Conservation (phyloP, 1,140 invertebrate species). For the Brachionus calyciflorus region DNA sequence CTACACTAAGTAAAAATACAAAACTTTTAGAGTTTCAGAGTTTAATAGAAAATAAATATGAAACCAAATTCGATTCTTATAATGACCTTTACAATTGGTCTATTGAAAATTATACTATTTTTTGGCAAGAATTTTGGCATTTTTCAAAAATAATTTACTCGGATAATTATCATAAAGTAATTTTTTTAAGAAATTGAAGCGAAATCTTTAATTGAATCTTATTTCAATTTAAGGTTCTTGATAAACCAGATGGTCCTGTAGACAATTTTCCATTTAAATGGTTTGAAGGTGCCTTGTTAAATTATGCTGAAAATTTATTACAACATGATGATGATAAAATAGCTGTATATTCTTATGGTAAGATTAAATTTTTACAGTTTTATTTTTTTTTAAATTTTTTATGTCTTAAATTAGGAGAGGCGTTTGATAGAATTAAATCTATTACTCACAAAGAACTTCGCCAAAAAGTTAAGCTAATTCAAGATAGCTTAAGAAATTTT, state of each 20-base stretch:
- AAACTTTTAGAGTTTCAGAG: slow-evolving; percentile 44
- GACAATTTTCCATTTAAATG: slow-evolving; percentile 61
- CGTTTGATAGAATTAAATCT: slow-evolving; percentile 51
- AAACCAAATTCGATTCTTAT: slow-evolving; percentile 51
- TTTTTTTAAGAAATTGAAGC: no score
- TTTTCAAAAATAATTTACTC: slow-evolving; percentile 58
- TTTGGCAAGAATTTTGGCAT: slow-evolving; percentile 62
- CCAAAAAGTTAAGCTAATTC: slow-evolving; percentile 57
- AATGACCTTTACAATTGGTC: slow-evolving; percentile 62
- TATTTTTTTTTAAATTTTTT: slow-evolving; percentile 49
- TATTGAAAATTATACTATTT: slow-evolving; percentile 60
- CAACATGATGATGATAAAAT: slow-evolving; percentile 54
- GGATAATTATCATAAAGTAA: slow-evolving; percentile 56
- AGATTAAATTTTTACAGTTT: slow-evolving; percentile 3
- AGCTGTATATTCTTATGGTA: slow-evolving; percentile 62
- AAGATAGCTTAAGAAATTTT: slow-evolving; percentile 58
- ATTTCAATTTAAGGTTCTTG: slow-evolving; percentile 46
- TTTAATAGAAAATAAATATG: slow-evolving; percentile 48
- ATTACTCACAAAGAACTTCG: slow-evolving; percentile 58
- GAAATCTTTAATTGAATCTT: no score
- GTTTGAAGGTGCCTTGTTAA: slow-evolving; percentile 60
- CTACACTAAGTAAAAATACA: not conserved
- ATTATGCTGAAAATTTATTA: slow-evolving; percentile 63
- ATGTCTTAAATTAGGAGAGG: no score
- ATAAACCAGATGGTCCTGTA: slow-evolving; percentile 31